Evolutionary conservation across 2,888 invertebrate genomes (phyloP), one percentile per base, ranked within the genome.

Genomic region (Dione vanillae): DNA sequence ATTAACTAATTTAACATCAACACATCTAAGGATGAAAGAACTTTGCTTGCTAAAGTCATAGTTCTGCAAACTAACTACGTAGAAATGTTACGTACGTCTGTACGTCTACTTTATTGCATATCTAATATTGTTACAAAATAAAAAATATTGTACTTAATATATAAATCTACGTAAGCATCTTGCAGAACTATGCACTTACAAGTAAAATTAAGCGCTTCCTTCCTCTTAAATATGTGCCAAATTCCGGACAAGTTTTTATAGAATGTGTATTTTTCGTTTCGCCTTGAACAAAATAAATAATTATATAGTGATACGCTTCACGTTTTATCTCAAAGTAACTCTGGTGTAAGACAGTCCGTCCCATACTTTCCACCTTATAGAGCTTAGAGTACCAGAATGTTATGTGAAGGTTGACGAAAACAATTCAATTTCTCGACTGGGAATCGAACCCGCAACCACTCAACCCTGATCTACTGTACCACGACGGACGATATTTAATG

Each of bases 111-210:
- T 68, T 69, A 72, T 40, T 51, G 43, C 27, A 27, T 27, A 27
- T 2, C 27, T 5, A 27, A 27, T 5, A 27, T 27, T 27, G 5
- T 27, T 27, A 27, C 27, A 27, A 27, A 27, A 27, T 2, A 27
- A 10, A 40, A 40, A 41, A 52, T 52, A 11, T 19, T 1, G 11
- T 49, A 49, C 27, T 11, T 47, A 20, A 43, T 70, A 59, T 43
- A 51, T 20, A 9, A 61, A 45, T 16, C 62, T 72, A 59, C 16
- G 52, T 43, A 52, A 59, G 51, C 19, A 76, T 83, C 82, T 86
- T 91, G 92, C 92, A 92, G 92, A 92, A 92, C 92, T 88, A 92
- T 93, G 92, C 92, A 92, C 92, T 93, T 89, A 93, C 92, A 86
- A 83, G 80, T 79, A 62, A 67, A 68, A 69, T 72, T 79, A 65